Conservation (phyloP, 2,797 vertebrate genomes). For the Ctenochaetus hawaiiensis region DNA sequence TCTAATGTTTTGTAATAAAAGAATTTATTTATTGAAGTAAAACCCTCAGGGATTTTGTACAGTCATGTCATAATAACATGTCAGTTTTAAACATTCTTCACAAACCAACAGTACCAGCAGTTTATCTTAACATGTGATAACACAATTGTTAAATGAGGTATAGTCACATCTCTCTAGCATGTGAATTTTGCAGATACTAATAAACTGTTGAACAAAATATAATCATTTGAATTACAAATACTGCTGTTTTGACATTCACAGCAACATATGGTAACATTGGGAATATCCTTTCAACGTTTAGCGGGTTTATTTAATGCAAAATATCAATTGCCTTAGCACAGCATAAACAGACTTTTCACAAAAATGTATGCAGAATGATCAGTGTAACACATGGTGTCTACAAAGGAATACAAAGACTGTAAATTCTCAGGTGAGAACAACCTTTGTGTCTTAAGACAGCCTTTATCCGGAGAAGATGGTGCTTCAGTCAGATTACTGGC, state of each 20-base stretch:
- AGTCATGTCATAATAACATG: conserved; percentile 13
- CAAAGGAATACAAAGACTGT: background rate
- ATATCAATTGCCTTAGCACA: background rate
- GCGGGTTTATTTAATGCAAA: background rate
- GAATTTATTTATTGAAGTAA: conserved; percentile 76
- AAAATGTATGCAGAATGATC: background rate
- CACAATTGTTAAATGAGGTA: conserved; percentile 1
- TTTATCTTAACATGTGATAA: conserved; percentile 5
- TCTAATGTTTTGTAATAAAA: conserved; percentile 75
- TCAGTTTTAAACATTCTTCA: background rate
- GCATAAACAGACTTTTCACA: background rate
- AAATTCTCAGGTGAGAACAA: background rate
- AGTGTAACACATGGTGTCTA: background rate
- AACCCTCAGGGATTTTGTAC: conserved; percentile 49
- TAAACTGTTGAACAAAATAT: background rate
- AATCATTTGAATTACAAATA: background rate
- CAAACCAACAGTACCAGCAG: background rate
- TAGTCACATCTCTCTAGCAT: background rate
- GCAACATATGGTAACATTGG: background rate
- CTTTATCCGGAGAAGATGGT: background rate
- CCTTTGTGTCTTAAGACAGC: background rate
- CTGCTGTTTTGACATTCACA: background rate
- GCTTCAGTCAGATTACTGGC: background rate
- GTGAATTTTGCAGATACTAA: background rate
- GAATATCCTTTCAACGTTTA: conserved; percentile 8